phyloP scores from a whole-genome alignment of 2,113 vertebrate species.

The Dasyurus viverrinus region DNA sequence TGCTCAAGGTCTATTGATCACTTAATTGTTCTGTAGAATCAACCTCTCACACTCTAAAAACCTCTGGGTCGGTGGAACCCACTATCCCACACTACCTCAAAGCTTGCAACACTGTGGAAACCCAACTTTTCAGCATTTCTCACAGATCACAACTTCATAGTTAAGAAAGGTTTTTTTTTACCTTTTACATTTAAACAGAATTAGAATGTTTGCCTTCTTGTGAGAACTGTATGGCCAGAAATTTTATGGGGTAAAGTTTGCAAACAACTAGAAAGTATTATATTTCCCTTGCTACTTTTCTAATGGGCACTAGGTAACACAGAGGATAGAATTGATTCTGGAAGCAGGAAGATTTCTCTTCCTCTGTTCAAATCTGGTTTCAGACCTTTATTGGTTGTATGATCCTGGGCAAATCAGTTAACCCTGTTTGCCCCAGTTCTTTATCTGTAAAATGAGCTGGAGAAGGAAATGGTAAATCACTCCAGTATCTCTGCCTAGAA shows the following conservation, averaged over 20 bases:
- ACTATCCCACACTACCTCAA: too few relatives aligned
- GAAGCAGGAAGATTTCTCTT: neutral
- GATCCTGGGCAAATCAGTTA: neutral
- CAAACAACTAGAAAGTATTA: neutral
- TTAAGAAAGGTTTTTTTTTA: neutral
- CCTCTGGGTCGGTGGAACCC: too few relatives aligned
- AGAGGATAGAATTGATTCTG: neutral
- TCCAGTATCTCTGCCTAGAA: too few relatives aligned
- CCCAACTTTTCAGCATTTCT: too few relatives aligned
- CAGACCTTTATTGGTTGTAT: neutral
- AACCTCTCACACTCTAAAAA: too few relatives aligned
- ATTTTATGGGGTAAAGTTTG: neutral
- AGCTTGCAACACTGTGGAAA: too few relatives aligned
- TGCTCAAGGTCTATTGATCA: too few relatives aligned
- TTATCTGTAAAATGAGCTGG: neutral
- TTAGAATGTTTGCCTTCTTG: neutral
- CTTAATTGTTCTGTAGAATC: too few relatives aligned
- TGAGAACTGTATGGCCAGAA: neutral
- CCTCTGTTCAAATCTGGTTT: neutral
- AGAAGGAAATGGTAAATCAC: too few relatives aligned
- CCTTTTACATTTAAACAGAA: neutral
- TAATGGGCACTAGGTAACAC: neutral
- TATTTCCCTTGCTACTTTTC: neutral
- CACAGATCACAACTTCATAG: neutral
- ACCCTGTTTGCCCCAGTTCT: neutral